Percentiles rank a stretch among this genome's conserved stretches.
phyloP scores from a whole-genome alignment of 2,113 vertebrate species.

The Apodemus sylvaticus region DNA sequence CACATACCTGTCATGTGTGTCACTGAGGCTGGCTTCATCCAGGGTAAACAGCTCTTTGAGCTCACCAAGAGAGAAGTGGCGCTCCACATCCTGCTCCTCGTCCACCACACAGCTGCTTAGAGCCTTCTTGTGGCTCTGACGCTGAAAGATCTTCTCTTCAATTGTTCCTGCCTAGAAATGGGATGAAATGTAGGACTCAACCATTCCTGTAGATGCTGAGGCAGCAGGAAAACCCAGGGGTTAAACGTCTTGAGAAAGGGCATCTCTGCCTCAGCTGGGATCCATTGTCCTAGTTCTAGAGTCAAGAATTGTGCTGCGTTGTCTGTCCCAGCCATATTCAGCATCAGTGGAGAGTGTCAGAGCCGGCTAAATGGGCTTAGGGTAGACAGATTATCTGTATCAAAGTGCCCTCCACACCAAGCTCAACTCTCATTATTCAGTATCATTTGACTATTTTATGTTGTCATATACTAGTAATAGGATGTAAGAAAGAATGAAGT shows the following conservation, averaged over 20 bases:
- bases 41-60: conserved; percentile 94
- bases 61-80: conserved; percentile 96
- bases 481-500: conserved; percentile 49
- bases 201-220: neutral
- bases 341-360: neutral
- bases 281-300: neutral
- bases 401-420: neutral
- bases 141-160: conserved; percentile 98
- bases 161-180: conserved; percentile 93
- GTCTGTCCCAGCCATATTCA: conserved; percentile 5
- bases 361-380: conserved; percentile 26
- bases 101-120: conserved; percentile 99
- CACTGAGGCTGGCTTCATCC: conserved; percentile 91
- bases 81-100: conserved; percentile 96
- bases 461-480: neutral
- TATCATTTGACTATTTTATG: conserved; percentile 13
- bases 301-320: neutral
- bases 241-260: neutral
- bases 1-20: conserved; percentile 95
- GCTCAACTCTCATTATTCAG: neutral
- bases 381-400: conserved; percentile 3
- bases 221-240: neutral
- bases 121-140: conserved; percentile 98
- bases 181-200: neutral
- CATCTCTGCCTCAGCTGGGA: neutral